phyloP scores from a whole-genome alignment of 2,113 vertebrate genomes.

The Dicaeum eximium region DNA sequence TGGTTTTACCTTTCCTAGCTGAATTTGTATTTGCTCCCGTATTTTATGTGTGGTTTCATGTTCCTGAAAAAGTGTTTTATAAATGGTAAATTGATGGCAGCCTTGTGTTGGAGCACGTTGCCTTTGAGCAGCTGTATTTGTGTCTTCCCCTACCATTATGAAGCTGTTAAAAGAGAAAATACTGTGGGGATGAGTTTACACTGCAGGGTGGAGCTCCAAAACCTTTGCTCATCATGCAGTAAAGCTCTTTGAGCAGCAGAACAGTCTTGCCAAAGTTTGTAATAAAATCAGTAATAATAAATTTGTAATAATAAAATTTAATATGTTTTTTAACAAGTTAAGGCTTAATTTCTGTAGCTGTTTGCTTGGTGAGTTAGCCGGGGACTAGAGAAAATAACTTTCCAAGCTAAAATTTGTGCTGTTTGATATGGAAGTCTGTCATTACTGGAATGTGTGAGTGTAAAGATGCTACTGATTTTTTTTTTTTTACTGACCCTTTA shows the following conservation, averaged over 20 bases:
- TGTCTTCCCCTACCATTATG: background rate
- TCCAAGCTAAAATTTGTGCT: background rate
- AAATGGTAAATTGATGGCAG: background rate
- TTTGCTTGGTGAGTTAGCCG: background rate
- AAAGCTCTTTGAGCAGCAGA: slow-evolving; percentile 15
- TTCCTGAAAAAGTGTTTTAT: background rate
- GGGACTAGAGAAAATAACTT: background rate
- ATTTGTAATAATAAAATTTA: no score
- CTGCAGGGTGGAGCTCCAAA: slow-evolving; percentile 28
- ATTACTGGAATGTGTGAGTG: background rate
- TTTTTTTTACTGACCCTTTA: background rate
- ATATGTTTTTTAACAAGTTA: slow-evolving; percentile 48
- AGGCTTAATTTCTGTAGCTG: slow-evolving; percentile 39
- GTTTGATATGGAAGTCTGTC: background rate
- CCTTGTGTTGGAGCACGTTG: background rate
- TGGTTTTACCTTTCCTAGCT: background rate
- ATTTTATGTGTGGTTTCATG: background rate
- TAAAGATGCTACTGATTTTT: background rate
- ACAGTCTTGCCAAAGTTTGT: slow-evolving; percentile 28
- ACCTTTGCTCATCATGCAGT: background rate
- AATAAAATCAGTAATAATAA: slow-evolving; percentile 13
- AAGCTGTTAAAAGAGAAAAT: slow-evolving; percentile 17
- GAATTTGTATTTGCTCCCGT: background rate
- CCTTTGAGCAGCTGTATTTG: slow-evolving; percentile 22
- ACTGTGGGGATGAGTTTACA: background rate